Evolutionary conservation across 2,797 vertebrate genomes (phyloP).

Genomic region (Acipenser oxyrinchus): DNA sequence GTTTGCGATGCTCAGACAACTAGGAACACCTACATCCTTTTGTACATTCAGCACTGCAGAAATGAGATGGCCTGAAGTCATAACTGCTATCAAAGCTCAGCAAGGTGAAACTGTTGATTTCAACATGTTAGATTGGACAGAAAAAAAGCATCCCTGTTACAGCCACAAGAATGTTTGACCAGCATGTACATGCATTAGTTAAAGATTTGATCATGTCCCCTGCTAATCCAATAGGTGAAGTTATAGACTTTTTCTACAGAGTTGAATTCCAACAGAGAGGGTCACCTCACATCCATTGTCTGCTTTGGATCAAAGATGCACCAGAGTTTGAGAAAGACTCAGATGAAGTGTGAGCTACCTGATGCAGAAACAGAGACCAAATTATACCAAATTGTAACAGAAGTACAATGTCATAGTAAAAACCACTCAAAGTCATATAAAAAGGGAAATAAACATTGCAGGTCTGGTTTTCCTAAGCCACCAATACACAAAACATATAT

Average conservation of each 20-base stretch:
- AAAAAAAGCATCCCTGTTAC: conserved; percentile 7
- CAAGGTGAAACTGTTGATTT: conserved; percentile 14
- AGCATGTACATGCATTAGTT: conserved; percentile 6
- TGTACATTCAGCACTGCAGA: conserved; percentile 19
- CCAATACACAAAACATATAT: conserved; percentile 18
- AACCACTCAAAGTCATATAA: conserved; percentile 17
- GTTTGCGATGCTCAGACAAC: conserved; percentile 17
- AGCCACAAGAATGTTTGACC: conserved; percentile 3
- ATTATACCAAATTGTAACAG: conserved; percentile 20
- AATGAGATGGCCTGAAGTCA: conserved; percentile 10
- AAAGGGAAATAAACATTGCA: conserved; percentile 11
- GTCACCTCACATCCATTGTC: conserved; percentile 1
- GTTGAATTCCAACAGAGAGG: conserved; percentile 2
- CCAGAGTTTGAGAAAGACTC: conserved; percentile 7
- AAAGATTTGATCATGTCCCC: conserved; percentile 8
- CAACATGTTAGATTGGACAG: conserved; percentile 9
- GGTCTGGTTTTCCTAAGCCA: conserved; percentile 26
- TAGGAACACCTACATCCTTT: conserved; percentile 18
- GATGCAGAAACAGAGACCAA: conserved; percentile 12
- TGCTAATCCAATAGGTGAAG: conserved; percentile 9
- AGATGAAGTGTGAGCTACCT: conserved; percentile 17
- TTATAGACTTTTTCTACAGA: conserved; percentile 2
- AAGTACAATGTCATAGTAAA: conserved; percentile 24
- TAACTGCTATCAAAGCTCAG: conserved; percentile 15
- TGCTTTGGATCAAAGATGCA: conserved; percentile 10